Conservation (phyloP, 2,113 vertebrate genomes). For the Coptodon rendalli region DNA sequence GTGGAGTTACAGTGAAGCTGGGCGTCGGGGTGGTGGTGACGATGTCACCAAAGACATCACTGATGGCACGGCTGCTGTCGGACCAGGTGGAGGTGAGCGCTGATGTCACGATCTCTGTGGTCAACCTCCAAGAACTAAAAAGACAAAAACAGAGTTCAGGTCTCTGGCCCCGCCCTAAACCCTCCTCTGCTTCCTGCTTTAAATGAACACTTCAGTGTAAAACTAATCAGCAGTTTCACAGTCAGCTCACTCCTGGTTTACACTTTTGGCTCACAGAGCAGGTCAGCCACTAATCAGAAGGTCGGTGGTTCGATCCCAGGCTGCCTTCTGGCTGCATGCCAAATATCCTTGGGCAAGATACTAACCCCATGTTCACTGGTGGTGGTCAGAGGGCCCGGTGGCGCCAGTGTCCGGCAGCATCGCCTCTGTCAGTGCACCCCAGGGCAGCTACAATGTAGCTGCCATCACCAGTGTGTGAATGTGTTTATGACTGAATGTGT, state of each 20-base stretch:
- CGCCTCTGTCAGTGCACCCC: too few species aligned
- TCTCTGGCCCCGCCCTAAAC: neutral
- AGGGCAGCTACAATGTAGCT: too few species aligned
- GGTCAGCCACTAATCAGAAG: too few species aligned
- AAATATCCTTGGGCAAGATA: too few species aligned
- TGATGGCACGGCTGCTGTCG: neutral
- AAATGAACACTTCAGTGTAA: neutral
- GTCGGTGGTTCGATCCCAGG: too few species aligned
- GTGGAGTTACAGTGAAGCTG: neutral
- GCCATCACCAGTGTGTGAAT: too few species aligned
- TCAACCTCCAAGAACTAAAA: neutral
- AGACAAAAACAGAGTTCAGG: neutral
- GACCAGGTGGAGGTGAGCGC: neutral
- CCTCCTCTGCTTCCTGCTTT: neutral
- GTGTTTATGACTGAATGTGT: too few species aligned
- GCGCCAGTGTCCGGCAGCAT: too few species aligned
- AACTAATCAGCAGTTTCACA: accelerated
- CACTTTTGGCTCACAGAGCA: neutral
- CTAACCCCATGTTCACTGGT: too few species aligned
- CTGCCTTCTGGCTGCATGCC: too few species aligned
- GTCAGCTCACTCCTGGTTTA: neutral
- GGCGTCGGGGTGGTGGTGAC: neutral
- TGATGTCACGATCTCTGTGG: neutral
- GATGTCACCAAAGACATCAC: neutral
- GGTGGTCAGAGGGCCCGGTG: too few species aligned